Percentiles rank a stretch among this genome's conserved stretches.
phyloP scores from a whole-genome alignment of 2,113 vertebrate genomes.

The Semnornis frantzii region DNA sequence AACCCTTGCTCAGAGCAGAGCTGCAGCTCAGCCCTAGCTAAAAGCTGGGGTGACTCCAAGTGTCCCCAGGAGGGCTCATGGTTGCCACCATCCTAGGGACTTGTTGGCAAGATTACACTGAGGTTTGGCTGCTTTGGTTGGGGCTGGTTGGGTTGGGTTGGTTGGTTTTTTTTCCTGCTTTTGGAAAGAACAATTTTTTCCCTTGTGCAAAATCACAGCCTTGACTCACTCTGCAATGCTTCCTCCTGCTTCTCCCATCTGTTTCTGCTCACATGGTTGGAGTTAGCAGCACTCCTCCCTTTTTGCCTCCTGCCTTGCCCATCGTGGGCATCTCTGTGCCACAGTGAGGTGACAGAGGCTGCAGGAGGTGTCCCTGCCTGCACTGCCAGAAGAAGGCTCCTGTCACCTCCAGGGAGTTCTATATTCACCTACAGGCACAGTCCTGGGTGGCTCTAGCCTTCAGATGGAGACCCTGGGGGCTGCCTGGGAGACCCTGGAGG shows the following conservation, averaged over 20 bases:
- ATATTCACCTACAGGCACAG: rapidly evolving
- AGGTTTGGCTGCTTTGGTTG: no score
- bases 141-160: background rate
- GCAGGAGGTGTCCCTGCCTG: background rate
- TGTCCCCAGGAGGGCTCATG: background rate
- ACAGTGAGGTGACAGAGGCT: background rate
- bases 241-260: slow-evolving; percentile 44
- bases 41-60: background rate
- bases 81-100: rapidly evolving
- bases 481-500: no score
- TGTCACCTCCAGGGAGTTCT: rapidly evolving
- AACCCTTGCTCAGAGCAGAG: no score
- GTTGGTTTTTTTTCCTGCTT: background rate
- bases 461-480: background rate
- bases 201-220: background rate
- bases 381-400: background rate
- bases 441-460: background rate
- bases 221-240: background rate
- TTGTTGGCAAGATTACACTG: background rate
- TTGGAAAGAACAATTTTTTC: background rate
- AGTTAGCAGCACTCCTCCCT: background rate
- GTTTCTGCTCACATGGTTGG: background rate
- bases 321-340: rapidly evolving
- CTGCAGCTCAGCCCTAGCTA: background rate
- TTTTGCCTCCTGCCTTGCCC: background rate